phyloP scores from a whole-genome alignment of 2,888 invertebrate genomes.

The Meghimatium bilineatum region DNA sequence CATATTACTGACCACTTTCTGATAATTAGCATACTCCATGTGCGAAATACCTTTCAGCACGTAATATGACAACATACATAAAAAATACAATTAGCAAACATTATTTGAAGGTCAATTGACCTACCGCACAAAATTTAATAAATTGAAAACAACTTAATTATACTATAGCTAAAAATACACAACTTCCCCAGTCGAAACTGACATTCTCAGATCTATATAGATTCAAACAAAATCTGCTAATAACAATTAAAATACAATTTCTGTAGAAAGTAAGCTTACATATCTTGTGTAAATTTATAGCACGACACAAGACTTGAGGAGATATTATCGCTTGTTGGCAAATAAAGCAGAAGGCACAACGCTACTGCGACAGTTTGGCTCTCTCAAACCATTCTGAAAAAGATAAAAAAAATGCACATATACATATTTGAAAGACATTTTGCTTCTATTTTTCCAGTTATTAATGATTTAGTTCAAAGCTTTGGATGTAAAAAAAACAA shows the following conservation, averaged over 20 bases:
- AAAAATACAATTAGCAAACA: no score
- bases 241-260: background rate
- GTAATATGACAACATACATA: no score
- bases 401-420: conserved; percentile 9
- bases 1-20: no score
- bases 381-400: conserved; percentile 66
- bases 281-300: background rate
- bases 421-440: background rate
- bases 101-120: no score
- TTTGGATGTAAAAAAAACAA: no score
- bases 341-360: conserved; percentile 43
- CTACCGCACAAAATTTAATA: background rate
- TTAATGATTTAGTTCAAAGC: no score
- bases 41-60: no score
- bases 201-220: background rate
- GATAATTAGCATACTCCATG: no score
- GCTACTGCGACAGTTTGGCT: conserved; percentile 70
- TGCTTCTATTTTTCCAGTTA: background rate
- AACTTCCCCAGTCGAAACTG: background rate
- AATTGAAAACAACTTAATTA: no score
- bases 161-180: background rate
- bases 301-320: background rate
- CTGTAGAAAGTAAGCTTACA: background rate
- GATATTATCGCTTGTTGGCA: conserved; percentile 15
- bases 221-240: background rate